Evolutionary conservation across 2,113 vertebrate species (phyloP), one percentile per base, ranked within the genome.

Genomic region (Trichomycterus rosablanca): DNA sequence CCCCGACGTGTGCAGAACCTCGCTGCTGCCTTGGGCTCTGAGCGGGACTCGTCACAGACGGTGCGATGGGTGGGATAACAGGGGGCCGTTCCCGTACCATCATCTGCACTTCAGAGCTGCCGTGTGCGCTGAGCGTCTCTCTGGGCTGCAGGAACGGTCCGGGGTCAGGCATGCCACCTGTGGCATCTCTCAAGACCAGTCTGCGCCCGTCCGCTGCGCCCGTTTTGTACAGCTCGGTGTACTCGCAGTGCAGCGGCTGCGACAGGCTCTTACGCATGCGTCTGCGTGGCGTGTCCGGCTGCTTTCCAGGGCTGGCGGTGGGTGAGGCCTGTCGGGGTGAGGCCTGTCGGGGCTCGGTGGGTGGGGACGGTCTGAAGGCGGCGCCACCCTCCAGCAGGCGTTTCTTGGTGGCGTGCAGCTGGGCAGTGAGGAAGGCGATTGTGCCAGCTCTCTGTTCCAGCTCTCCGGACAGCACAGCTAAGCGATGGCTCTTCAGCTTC

Each of bases 201-300:
- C 93, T 90, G 3, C 93, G 81, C 49, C 92, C 83, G 3, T 98
- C 94, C 0, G 88, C 3, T 5, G 63, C 46, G 2, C 95, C 92
- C 4, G 91, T 80, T 62, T 92, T 83, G 84, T 94, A 97, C 72
- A 92, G 89, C 80, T 98, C 96, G 1, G 95, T 93, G 2, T 94
- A 85, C 72, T 98, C 96, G 0, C 93, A 91, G 84, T 97, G 94
- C 57, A 98, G 89, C 0, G 95, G 95, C 0, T 96, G 92, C 0
- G 95, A 98, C 20, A 98, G 90, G 56, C 94, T 97, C 84, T 98
- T 98, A 76, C 93, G 95, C 93, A 98, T 97, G 16, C 95, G 85
- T 34, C 90, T 88, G 62, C 89, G 86, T 0, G 91, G 90, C 0
- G 91, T 92, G 28, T 93, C 91, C 0, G 90, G 82, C 80, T 91